A percentile compares a stretch with the other conserved stretches of the same genome.
Conservation (phyloP, 2,113 vertebrate genomes). For the Petrocephalus zakoni region DNA sequence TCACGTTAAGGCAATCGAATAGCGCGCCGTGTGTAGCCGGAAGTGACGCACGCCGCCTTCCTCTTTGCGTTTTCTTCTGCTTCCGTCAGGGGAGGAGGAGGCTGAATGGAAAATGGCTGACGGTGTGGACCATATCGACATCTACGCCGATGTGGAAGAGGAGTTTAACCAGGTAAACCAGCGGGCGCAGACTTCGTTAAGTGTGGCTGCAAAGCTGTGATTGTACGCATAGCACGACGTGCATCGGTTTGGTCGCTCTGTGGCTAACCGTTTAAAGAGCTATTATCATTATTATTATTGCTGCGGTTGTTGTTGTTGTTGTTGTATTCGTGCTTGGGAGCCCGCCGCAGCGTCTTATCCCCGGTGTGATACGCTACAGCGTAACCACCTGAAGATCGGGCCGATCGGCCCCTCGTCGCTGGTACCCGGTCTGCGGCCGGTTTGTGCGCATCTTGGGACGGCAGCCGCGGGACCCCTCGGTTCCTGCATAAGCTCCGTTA, state of each 20-base stretch:
- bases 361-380: background rate
- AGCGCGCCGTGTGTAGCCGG: background rate
- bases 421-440: background rate
- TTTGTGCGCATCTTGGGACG: background rate
- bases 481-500: background rate
- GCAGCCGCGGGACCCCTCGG: background rate
- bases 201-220: background rate
- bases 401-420: background rate
- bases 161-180: conserved; percentile 87
- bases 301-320: background rate
- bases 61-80: conserved; percentile 2
- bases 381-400: background rate
- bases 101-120: conserved; percentile 84
- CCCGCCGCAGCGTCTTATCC: background rate
- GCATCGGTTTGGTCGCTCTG: background rate
- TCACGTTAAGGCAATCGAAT: background rate
- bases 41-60: conserved; percentile 9
- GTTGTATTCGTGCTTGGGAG: background rate
- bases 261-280: background rate
- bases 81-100: conserved; percentile 44
- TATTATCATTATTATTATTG: background rate
- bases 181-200: background rate
- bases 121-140: conserved; percentile 95
- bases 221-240: background rate
- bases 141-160: conserved; percentile 94